Conservation (phyloP, 2,113 vertebrate species). For the Equus quagga region DNA sequence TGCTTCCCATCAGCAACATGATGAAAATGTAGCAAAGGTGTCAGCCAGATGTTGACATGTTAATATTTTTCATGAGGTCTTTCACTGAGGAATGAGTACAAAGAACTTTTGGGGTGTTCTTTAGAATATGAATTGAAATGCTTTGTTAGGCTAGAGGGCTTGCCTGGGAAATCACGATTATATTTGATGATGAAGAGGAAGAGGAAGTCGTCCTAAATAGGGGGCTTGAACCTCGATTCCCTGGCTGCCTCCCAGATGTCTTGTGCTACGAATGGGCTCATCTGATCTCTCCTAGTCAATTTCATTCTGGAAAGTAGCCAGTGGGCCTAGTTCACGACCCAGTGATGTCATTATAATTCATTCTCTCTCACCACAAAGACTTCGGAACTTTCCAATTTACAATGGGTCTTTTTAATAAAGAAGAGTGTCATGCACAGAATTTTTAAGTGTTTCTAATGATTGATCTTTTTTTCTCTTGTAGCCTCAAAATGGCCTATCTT, state of each 20-base stretch:
- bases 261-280: slow-evolving; percentile 86
- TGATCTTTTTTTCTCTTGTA: slow-evolving; percentile 83
- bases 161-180: slow-evolving; percentile 81
- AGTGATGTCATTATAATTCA: slow-evolving; percentile 91
- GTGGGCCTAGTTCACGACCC: slow-evolving; percentile 89
- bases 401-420: slow-evolving; percentile 90
- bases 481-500: slow-evolving; percentile 82
- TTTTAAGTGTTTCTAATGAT: slow-evolving; percentile 89
- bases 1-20: slow-evolving; percentile 70
- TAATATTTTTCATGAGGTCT: slow-evolving; percentile 80
- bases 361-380: slow-evolving; percentile 87
- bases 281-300: slow-evolving; percentile 90
- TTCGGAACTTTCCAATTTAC: slow-evolving; percentile 90
- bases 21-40: slow-evolving; percentile 69
- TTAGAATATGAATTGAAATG: slow-evolving; percentile 70
- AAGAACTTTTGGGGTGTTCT: slow-evolving; percentile 80
- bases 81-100: not conserved
- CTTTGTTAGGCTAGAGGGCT: slow-evolving; percentile 66
- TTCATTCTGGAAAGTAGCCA: slow-evolving; percentile 90
- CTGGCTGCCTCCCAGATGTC: slow-evolving; percentile 88
- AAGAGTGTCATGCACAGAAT: slow-evolving; percentile 87
- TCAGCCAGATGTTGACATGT: slow-evolving; percentile 80
- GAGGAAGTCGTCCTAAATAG: slow-evolving; percentile 86
- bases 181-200: slow-evolving; percentile 85
- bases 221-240: slow-evolving; percentile 87